Percentiles rank a stretch among this genome's conserved stretches.
Evolutionary conservation across 2,888 invertebrate species (phyloP).

Genomic region (Phragmatobia fuliginosa): DNA sequence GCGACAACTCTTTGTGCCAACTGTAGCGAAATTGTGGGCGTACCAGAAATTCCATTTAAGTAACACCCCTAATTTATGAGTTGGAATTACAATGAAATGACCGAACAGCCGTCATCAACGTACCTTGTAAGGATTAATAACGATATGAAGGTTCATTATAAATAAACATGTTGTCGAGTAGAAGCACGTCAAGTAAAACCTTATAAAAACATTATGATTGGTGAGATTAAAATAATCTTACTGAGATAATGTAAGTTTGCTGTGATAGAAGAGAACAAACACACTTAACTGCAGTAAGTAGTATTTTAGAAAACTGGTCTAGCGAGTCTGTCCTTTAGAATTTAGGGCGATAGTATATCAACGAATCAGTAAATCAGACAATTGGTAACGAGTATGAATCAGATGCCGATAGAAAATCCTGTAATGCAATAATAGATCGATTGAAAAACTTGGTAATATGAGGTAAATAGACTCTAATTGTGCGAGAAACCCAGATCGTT

Average conservation of each 20-base stretch:
- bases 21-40: constrained; percentile 74
- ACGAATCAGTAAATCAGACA: constrained; percentile 63
- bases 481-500: constrained; percentile 65
- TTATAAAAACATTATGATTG: background rate
- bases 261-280: constrained; percentile 18
- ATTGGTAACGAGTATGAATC: constrained; percentile 49
- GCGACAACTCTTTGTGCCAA: constrained; percentile 64
- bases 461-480: constrained; percentile 65
- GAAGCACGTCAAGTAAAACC: background rate
- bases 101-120: constrained; percentile 23
- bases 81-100: constrained; percentile 30
- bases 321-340: constrained; percentile 56
- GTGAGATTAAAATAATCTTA: background rate
- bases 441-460: constrained; percentile 51
- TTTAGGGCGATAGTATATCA: constrained; percentile 64
- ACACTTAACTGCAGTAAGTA: constrained; percentile 32
- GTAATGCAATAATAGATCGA: constrained; percentile 45
- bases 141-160: constrained; percentile 27
- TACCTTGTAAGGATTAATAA: constrained; percentile 24
- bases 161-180: background rate
- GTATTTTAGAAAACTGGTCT: constrained; percentile 66
- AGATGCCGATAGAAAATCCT: constrained; percentile 52
- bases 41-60: constrained; percentile 79
- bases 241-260: background rate
- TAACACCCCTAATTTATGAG: constrained; percentile 64